Evolutionary conservation across 2,888 invertebrate genomes (phyloP).

Genomic region (Meteorus colon): DNA sequence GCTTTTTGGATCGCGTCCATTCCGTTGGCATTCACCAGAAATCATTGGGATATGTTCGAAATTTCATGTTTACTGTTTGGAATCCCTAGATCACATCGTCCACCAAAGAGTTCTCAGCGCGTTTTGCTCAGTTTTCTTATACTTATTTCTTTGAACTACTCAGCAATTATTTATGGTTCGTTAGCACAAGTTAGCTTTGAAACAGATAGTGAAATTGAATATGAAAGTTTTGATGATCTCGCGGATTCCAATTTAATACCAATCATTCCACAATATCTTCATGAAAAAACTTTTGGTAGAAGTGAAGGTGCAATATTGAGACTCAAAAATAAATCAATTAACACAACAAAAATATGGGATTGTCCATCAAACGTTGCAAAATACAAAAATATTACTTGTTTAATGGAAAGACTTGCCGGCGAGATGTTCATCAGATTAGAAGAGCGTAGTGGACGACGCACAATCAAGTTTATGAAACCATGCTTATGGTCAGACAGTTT

Average conservation of each 20-base stretch:
- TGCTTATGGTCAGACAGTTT: constrained; percentile 43
- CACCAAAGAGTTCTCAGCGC: constrained; percentile 41
- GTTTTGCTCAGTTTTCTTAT: constrained; percentile 44
- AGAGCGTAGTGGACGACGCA: neutral
- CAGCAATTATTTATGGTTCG: constrained; percentile 46
- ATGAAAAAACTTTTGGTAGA: constrained; percentile 39
- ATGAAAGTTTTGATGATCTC: constrained; percentile 44
- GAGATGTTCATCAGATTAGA: constrained; percentile 9
- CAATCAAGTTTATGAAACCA: constrained; percentile 31
- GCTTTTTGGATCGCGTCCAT: constrained; percentile 28
- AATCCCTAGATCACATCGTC: constrained; percentile 20
- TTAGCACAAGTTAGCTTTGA: constrained; percentile 44
- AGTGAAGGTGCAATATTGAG: constrained; percentile 28
- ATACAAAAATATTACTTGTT: constrained; percentile 41
- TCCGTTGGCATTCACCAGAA: constrained; percentile 36
- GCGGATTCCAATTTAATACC: constrained; percentile 46
- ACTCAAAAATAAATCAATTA: constrained; percentile 35
- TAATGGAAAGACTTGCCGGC: constrained; percentile 38
- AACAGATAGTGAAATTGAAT: constrained; percentile 25
- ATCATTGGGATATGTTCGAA: constrained; percentile 40
- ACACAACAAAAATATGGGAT: neutral
- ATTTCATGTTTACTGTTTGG: constrained; percentile 46
- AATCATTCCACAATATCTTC: constrained; percentile 18
- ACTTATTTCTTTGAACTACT: constrained; percentile 44
- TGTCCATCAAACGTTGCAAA: constrained; percentile 26